Evolutionary conservation across 2,888 invertebrate genomes (phyloP).

Genomic region (Thalpophila matura): DNA sequence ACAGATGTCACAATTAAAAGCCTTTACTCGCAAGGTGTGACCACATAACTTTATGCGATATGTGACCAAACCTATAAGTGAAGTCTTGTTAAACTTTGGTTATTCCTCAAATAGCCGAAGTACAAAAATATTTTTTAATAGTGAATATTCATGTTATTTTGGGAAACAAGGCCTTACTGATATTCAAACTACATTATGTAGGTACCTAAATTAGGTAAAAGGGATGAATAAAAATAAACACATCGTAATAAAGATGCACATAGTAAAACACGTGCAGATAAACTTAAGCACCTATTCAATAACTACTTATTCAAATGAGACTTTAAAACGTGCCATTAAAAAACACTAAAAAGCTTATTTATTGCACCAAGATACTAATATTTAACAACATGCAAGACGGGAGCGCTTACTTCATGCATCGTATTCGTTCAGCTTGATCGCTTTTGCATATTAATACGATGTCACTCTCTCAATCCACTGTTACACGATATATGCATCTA

Average conservation of each 20-base stretch:
- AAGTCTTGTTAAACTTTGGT: no score
- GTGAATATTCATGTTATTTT: conserved; percentile 4
- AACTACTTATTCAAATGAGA: conserved; percentile 48
- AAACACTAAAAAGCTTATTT: conserved; percentile 52
- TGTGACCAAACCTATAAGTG: no score
- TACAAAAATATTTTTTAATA: no score
- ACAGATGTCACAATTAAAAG: conserved; percentile 23
- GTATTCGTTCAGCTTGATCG: conserved; percentile 75
- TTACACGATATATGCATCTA: conserved; percentile 42
- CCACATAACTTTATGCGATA: no score
- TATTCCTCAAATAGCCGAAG: no score
- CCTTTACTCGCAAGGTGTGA: no score
- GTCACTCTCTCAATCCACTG: conserved; percentile 48
- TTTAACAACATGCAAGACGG: conserved; percentile 61
- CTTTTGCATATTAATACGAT: conserved; percentile 80
- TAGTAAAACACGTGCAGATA: conserved; percentile 8
- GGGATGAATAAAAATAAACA: conserved; percentile 6
- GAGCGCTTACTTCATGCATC: conserved; percentile 70
- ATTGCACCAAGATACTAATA: conserved; percentile 45
- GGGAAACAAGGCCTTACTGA: conserved; percentile 3
- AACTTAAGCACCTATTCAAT: conserved; percentile 33
- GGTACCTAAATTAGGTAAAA: neutral
- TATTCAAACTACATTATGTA: neutral
- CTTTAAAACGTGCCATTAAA: conserved; percentile 49
- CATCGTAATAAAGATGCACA: conserved; percentile 8